Evolutionary conservation across 2,888 invertebrate species (phyloP).

Genomic region (Drosophila lacicola): DNA sequence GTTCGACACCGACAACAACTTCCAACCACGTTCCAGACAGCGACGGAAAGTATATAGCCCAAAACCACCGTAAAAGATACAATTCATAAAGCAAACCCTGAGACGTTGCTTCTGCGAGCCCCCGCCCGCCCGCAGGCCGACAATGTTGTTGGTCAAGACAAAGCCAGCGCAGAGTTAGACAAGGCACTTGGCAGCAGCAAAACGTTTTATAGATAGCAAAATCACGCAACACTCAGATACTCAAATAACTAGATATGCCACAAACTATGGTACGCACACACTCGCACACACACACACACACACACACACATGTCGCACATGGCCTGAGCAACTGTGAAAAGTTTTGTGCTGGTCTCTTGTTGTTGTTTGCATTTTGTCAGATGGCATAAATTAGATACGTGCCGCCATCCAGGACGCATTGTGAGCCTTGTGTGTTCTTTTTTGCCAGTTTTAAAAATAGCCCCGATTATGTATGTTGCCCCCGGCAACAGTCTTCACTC

Average conservation of each 20-base stretch:
- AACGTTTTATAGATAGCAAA: slow-evolving; percentile 71
- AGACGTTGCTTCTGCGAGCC: slow-evolving; percentile 12
- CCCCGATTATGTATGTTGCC: slow-evolving; percentile 40
- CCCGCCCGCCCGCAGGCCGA: neutral
- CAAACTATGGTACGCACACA: slow-evolving; percentile 14
- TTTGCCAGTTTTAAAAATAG: slow-evolving; percentile 49
- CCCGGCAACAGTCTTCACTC: slow-evolving; percentile 1
- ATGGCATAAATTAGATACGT: slow-evolving; percentile 78
- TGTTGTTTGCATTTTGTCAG: slow-evolving; percentile 74
- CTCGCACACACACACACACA: slow-evolving; percentile 12
- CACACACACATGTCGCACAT: slow-evolving; percentile 31
- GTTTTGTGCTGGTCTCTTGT: slow-evolving; percentile 69
- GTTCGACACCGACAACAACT: neutral
- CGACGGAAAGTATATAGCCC: slow-evolving; percentile 21
- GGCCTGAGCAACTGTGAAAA: slow-evolving; percentile 50
- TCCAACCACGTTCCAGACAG: slow-evolving; percentile 27
- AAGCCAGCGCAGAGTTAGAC: slow-evolving; percentile 63
- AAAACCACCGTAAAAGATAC: slow-evolving; percentile 62
- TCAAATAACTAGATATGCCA: slow-evolving; percentile 47
- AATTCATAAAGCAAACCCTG: slow-evolving; percentile 67
- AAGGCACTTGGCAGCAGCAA: slow-evolving; percentile 58
- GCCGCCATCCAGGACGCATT: slow-evolving; percentile 56
- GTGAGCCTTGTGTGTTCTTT: slow-evolving; percentile 20
- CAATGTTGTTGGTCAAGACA: slow-evolving; percentile 42
- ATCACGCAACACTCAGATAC: slow-evolving; percentile 59